Percentiles rank a stretch among this genome's conserved stretches.
Evolutionary conservation across 1,140 invertebrate genomes (phyloP).

Genomic region (Uloborus diversus): DNA sequence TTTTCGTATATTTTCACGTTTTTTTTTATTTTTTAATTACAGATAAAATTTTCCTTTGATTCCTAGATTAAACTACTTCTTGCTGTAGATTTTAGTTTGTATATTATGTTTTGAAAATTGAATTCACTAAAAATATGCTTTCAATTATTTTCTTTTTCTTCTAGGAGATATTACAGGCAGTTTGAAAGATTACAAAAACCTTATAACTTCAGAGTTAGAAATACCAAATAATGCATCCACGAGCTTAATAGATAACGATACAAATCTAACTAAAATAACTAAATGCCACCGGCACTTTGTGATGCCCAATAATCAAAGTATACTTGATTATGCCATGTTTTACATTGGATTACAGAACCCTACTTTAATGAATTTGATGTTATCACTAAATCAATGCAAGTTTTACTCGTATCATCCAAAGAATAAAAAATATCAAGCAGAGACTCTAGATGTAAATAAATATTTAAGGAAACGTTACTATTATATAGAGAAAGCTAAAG

Average conservation of each 20-base stretch:
- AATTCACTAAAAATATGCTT: too few species aligned
- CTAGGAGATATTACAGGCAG: constrained; percentile 5
- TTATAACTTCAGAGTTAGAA: constrained; percentile 24
- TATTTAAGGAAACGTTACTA: constrained; percentile 79
- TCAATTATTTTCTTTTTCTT: constrained; percentile 6
- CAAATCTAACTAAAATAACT: constrained; percentile 18
- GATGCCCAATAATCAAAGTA: constrained; percentile 57
- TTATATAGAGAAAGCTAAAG: constrained; percentile 87
- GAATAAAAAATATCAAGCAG: constrained; percentile 58
- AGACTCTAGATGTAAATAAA: constrained; percentile 62
- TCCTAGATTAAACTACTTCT: too few species aligned
- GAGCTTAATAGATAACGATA: not conserved
- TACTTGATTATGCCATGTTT: constrained; percentile 68
- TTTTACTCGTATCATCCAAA: constrained; percentile 67
- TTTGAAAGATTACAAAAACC: constrained; percentile 24
- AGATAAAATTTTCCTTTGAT: too few species aligned
- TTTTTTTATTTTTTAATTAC: too few species aligned
- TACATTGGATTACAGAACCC: constrained; percentile 70
- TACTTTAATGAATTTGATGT: constrained; percentile 69
- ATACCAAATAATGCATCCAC: not conserved
- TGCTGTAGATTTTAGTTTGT: too few species aligned
- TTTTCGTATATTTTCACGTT: too few species aligned
- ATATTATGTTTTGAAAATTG: too few species aligned
- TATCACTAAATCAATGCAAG: constrained; percentile 65
- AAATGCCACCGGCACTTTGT: constrained; percentile 57